Evolutionary conservation across 2,888 invertebrate species (phyloP).

Genomic region (Caenorhabditis sp.): DNA sequence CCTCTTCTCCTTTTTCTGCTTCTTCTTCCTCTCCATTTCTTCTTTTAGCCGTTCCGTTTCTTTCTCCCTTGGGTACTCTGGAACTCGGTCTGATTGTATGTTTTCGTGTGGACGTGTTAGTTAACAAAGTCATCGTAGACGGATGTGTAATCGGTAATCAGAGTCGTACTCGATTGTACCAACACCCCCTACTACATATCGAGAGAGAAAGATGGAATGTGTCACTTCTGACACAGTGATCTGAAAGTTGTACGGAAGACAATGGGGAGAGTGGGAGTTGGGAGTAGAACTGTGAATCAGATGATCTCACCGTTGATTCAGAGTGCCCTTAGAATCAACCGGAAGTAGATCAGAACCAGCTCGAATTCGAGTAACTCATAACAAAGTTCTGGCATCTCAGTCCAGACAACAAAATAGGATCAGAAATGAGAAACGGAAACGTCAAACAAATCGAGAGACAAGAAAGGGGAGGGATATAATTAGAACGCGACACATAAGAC

Average conservation of each 20-base stretch:
- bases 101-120: neutral
- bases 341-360: neutral
- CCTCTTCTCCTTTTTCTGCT: neutral
- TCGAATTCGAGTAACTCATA: neutral
- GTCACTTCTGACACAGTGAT: slow-evolving; percentile 6
- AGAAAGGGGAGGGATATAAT: neutral
- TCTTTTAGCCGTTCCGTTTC: too few relatives aligned
- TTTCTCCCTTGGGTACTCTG: slow-evolving; percentile 31
- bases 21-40: too few relatives aligned
- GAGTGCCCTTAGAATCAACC: too few relatives aligned
- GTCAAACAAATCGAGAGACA: slow-evolving; percentile 3
- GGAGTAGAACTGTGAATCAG: neutral
- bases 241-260: neutral
- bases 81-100: slow-evolving; percentile 34
- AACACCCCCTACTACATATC: neutral
- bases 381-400: neutral
- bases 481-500: slow-evolving; percentile 5
- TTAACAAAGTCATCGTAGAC: slow-evolving; percentile 8
- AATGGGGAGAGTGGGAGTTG: neutral
- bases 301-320: neutral
- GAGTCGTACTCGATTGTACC: slow-evolving; percentile 1
- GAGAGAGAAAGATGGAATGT: neutral
- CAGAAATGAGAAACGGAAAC: neutral
- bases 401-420: neutral
- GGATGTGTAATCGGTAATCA: slow-evolving; percentile 8